Percentiles rank a stretch among this genome's conserved stretches.
Evolutionary conservation across 2,888 invertebrate species (phyloP).

Genomic region (Callinectes sapidus): DNA sequence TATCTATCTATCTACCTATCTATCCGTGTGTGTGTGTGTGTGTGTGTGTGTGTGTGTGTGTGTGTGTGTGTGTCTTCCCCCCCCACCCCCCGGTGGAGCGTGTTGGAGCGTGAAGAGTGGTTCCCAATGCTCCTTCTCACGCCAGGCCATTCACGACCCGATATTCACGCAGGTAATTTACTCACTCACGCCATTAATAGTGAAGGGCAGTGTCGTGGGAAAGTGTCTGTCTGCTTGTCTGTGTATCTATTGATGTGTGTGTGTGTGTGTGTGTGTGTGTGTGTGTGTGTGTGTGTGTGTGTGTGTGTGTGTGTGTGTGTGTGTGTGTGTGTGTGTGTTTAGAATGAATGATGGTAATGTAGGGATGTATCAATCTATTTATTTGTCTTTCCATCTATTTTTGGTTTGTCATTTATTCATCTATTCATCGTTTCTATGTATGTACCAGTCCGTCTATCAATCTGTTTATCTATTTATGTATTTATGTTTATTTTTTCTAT

Average conservation of each 20-base stretch:
- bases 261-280: no score
- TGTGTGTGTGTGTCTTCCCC: no score
- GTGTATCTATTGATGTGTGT: not conserved
- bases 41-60: no score
- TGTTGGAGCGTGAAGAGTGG: not conserved
- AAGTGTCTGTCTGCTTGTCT: not conserved
- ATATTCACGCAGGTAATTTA: constrained; percentile 16
- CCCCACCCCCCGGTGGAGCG: not conserved
- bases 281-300: no score
- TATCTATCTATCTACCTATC: no score
- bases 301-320: no score
- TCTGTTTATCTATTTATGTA: not conserved
- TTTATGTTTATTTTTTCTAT: no score
- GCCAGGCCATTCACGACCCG: not conserved
- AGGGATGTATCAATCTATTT: not conserved
- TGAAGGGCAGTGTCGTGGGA: not conserved
- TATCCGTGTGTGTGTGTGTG: no score
- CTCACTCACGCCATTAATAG: constrained; percentile 6
- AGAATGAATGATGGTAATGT: no score
- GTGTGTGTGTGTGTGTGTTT: no score
- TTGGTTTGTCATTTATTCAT: not conserved
- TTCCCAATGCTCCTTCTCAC: not conserved
- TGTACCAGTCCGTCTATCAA: not conserved
- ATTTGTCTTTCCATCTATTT: not conserved
- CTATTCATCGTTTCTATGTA: not conserved